Evolutionary conservation across 2,888 invertebrate genomes (phyloP), one percentile per base, ranked within the genome.

Genomic region (Rotaria macrura): DNA sequence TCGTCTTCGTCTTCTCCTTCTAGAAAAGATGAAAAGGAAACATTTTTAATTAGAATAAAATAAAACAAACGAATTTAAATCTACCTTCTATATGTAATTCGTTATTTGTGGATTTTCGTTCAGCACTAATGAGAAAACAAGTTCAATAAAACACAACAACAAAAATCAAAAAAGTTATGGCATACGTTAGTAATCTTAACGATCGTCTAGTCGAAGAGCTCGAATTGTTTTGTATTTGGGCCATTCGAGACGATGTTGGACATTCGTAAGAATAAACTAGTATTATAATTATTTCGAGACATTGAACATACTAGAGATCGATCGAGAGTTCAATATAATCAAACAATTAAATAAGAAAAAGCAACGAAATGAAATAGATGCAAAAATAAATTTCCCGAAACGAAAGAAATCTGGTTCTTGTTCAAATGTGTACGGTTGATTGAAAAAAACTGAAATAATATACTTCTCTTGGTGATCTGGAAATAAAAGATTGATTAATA

Each of bases 111-210:
- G 40, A 79, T 79, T 79, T 79, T 0, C 65, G 40, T 43, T 79
- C 79, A 20, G 79, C 79, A 43, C 79, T 79, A 43, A 12, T 25
- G 2, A 7, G 12, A 5, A 25, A n/a, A 43, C 5, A 43, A 43
- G n/a, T 20, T 4, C 1, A n/a, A 43, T n/a, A 38, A 20, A 10
- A 40, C 12, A 29, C 17, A 17, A 34, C 5, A 34, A 65, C 1
- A 34, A 43, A 43, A 79, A 79, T 43, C 17, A 1, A 4, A 3
- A 49, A 3, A 43, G 7, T 79, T 43, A 3, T 12, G 25, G 43
- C 79, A 43, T 79, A 79, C 79, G 79, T 79, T n/a, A 79, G 43
- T 79, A 79, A 79, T n/a, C 79, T 25, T 40, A 79, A 43, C 43
- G 79, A 79, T 43, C 79, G 40, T 79, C 65, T 65, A 65, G 65